Base-by-base conservation (phyloP, 2,888 invertebrate genomes). In the Diarsia rubi region DNA sequence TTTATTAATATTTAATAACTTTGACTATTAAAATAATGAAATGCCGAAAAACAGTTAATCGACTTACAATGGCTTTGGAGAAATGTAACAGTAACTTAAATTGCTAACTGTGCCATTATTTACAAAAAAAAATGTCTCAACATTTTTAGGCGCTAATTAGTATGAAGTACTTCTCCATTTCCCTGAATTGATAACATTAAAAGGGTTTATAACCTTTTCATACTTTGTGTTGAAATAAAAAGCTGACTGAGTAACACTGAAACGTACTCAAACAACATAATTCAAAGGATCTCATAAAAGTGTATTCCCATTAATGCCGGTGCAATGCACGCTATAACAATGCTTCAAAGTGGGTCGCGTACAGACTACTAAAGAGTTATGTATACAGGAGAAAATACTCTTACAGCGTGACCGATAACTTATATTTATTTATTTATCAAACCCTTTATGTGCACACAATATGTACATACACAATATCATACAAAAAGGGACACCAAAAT, bases 271-370 rank as follows among this genome's bases (percentile, higher is more conserved):
- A 76, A 76, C 69, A 84, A 78, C 72, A 83, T 84, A 85, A 73
- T 73, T 76, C 75, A 78, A 79, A 81, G 70, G 76, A 78, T 80
- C 72, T 78, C 76, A 75, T 81, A 69, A 81, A 79, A 79, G 49
- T 75, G 75, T 73, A 77, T 79, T 85, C 76, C 80, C 78, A 86
- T 89, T 88, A 89, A 81, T 75, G 83, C 45, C 86, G 72, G 87
- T 78, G 88, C 90, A 90, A 79, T 89, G 88, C 87, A 87, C 87
- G 84, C 87, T 81, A 67, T 80, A 81, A 88, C 86, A 89, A 88
- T 83, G 84, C 64, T 68, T 59, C 16, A 67, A 89, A 88, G 74
- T 89, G 64, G 90, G 90, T 78, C 87, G 84, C 67, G 75, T 79
- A 82, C 59, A 24, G 24, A 44, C 24, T 1, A 24, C 78, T 19